Base-by-base conservation (phyloP, 2,888 invertebrate genomes). In the Ligdia adustata region DNA sequence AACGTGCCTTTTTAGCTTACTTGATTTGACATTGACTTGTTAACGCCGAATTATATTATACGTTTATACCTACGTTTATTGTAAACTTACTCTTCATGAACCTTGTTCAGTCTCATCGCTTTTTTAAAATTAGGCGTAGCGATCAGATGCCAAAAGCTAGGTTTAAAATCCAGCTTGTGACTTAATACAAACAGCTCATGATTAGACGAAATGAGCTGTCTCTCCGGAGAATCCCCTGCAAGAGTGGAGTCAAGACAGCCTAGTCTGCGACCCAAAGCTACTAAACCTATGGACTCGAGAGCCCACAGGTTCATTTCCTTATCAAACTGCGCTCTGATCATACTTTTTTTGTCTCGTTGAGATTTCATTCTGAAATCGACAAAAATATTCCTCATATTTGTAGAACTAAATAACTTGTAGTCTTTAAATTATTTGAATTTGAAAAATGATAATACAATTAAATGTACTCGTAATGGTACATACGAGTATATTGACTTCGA, bases 221-320 rank as follows among this genome's bases (percentile, higher is more conserved):
- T 73, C 2, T 68, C 81, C 15, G 76, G 76, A 0, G 82, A 82
- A 28, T 82, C 70, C 20, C 69, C 67, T 0, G 76, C 61, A 7
- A 86, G 52, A 26, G 77, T 69, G 0, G 72, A 55, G 31, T 79
- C 67, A 0, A 87, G 66, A 46, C 82, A 84, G 37, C 82, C 80
- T 0, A 88, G 62, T 0, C 87, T 73, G 7, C 72, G 70, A 0
- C 88, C 88, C 1, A 88, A 61, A 1, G 82, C 82, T 0, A 88
- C 78, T 27, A 82, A 66, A 0, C 69, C 79, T n/a, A 84, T 76
- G 0, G 91, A 92, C 69, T 94, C 94, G 15, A 94, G 70, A 0
- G 92, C 89, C 94, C 94, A 94, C 58, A 92, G 85, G 51, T 91
- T 91, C 62, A 93, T 76, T 69, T 92, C 91, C 18, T 83, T 81